Evolutionary conservation across 2,888 invertebrate species (phyloP).

Genomic region (Drosophila heteroneura): DNA sequence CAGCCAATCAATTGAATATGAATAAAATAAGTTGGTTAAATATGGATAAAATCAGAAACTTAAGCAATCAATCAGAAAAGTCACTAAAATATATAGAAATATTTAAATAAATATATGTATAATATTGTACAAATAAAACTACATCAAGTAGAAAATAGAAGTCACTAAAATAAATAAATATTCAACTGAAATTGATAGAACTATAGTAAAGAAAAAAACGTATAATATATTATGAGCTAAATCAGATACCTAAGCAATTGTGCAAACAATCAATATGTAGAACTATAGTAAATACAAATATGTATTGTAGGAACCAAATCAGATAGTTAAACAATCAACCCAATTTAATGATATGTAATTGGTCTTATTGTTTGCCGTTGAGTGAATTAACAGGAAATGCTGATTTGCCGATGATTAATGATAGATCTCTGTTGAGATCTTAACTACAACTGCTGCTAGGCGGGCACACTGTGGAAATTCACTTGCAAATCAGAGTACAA

Average conservation of each 20-base stretch:
- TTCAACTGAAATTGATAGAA: background rate
- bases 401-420: slow-evolving; percentile 16
- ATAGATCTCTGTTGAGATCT: slow-evolving; percentile 16
- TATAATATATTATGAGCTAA: background rate
- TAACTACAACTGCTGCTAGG: background rate
- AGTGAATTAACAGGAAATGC: slow-evolving; percentile 30
- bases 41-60: background rate
- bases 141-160: background rate
- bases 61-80: background rate
- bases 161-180: background rate
- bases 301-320: background rate
- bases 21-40: too few relatives aligned
- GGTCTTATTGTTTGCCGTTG: background rate
- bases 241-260: background rate
- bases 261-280: background rate
- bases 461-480: slow-evolving; percentile 3
- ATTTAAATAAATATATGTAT: background rate
- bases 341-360: background rate
- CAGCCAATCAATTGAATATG: too few relatives aligned
- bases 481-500: slow-evolving; percentile 34
- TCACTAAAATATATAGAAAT: background rate
- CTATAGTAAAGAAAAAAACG: too few relatives aligned
- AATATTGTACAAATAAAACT: background rate
- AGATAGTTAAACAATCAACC: background rate
- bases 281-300: background rate